Evolutionary conservation across 2,113 vertebrate species (phyloP).

Genomic region (Centropristis striata): DNA sequence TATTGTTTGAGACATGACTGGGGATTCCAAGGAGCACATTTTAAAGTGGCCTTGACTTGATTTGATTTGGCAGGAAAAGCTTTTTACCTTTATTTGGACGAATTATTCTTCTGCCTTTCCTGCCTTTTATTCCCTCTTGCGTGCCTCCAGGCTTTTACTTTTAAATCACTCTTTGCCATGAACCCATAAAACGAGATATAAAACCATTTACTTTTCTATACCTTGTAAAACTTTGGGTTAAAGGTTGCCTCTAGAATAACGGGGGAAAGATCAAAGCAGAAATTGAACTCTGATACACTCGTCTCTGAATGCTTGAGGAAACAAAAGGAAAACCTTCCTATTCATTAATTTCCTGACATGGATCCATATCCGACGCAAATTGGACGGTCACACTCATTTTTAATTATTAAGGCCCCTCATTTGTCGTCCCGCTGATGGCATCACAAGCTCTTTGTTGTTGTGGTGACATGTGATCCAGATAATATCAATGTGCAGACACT

Average conservation of each 20-base stretch:
- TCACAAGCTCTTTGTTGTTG: slow-evolving; percentile 82
- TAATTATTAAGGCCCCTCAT: slow-evolving; percentile 86
- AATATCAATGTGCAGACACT: slow-evolving; percentile 81
- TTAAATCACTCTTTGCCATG: neutral
- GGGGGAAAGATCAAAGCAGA: slow-evolving; percentile 42
- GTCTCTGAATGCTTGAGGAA: slow-evolving; percentile 53
- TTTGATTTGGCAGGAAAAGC: slow-evolving; percentile 25
- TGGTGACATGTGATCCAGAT: slow-evolving; percentile 83
- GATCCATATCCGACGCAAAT: slow-evolving; percentile 82
- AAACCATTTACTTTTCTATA: slow-evolving; percentile 26
- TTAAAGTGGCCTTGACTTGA: slow-evolving; percentile 29
- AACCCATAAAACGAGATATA: neutral
- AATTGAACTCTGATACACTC: slow-evolving; percentile 43
- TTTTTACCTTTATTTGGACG: neutral
- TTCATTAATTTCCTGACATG: slow-evolving; percentile 75
- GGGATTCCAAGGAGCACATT: neutral
- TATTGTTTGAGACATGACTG: neutral
- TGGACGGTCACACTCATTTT: slow-evolving; percentile 75
- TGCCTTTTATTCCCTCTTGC: neutral
- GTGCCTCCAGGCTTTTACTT: neutral
- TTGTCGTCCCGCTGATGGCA: slow-evolving; percentile 81
- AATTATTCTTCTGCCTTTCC: neutral
- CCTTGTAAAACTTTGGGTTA: slow-evolving; percentile 4
- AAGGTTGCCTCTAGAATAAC: slow-evolving; percentile 14
- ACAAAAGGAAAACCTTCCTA: slow-evolving; percentile 63